phyloP scores from a whole-genome alignment of 2,113 vertebrate genomes.

The Leptosomus discolor region DNA sequence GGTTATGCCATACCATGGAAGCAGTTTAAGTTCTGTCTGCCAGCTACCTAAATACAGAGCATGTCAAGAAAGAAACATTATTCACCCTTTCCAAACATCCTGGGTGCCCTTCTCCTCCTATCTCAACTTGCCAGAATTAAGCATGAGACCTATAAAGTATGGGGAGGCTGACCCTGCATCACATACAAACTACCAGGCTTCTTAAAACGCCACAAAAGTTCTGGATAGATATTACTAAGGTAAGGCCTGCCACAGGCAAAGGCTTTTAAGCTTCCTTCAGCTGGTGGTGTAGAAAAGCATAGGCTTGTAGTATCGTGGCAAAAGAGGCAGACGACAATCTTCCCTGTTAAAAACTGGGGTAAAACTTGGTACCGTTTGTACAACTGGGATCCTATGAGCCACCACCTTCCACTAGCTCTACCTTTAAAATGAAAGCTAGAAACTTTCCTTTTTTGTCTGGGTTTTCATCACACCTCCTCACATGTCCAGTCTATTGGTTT shows the following conservation, averaged over 20 bases:
- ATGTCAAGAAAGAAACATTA: neutral
- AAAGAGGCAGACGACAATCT: neutral
- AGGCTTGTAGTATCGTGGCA: neutral
- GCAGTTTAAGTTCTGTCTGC: neutral
- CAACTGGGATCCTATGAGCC: neutral
- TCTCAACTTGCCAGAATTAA: neutral
- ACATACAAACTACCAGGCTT: neutral
- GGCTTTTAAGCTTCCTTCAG: neutral
- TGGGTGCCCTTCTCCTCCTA: neutral
- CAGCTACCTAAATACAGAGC: neutral
- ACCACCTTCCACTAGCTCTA: neutral
- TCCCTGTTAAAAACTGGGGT: neutral
- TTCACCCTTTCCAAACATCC: neutral
- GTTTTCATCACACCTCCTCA: neutral
- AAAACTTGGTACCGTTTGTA: neutral
- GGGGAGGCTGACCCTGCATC: neutral
- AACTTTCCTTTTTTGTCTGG: neutral
- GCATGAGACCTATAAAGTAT: neutral
- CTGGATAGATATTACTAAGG: neutral
- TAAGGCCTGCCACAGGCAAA: neutral
- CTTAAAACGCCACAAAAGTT: neutral
- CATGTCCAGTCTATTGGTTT: fast-evolving
- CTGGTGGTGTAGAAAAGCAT: neutral
- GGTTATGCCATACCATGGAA: neutral
- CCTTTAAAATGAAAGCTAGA: neutral